Base-by-base conservation (phyloP, 2,888 invertebrate genomes). In the Amphimallon solstitiale region DNA sequence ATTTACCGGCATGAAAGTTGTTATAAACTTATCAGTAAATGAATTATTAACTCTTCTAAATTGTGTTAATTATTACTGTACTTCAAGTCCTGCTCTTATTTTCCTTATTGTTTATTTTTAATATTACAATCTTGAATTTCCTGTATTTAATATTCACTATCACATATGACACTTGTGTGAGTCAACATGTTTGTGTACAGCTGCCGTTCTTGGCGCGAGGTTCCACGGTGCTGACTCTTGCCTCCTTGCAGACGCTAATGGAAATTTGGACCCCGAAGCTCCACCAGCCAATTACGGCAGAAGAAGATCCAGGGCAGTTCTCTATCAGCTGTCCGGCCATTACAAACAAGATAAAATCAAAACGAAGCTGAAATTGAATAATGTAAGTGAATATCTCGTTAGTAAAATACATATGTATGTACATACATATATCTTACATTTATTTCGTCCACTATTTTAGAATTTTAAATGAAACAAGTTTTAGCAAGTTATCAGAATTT, bases 281-380 rank as follows among this genome's bases (percentile, higher is more conserved):
- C 92, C 93, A 74, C 91, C 92, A 76, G 90, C 92, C 78, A 95
- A 95, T 86, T 95, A 95, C 86, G 95, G 94, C 75, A 86, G 97
- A 74, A 87, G 97, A 78, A 88, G 97, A 78, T 96, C 96, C 81
- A 88, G 97, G 79, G 97, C 97, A 45, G 97, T 97, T 67, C 90
- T 97, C 70, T 97, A 97, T 85, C 97, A 97, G 85, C 89, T 97
- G 76, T 97, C 96, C 75, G 97, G 97, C 71, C 97, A 97, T 84
- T 97, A 97, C 85, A 95, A 94, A 82, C 95, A 94, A 80, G 95
- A 95, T 84, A 94, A 94, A 82, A 90, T 91, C 85, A 94, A 97
- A 86, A 92, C 91, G 73, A 97, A 97, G 86, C 88, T 96, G 78
- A 96, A 96, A 86, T 87, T 97, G 76, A 96, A 95, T 84, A 97